Evolutionary conservation across 2,113 vertebrate genomes (phyloP), one percentile per base, ranked within the genome.

Genomic region (Pantherophis guttatus): DNA sequence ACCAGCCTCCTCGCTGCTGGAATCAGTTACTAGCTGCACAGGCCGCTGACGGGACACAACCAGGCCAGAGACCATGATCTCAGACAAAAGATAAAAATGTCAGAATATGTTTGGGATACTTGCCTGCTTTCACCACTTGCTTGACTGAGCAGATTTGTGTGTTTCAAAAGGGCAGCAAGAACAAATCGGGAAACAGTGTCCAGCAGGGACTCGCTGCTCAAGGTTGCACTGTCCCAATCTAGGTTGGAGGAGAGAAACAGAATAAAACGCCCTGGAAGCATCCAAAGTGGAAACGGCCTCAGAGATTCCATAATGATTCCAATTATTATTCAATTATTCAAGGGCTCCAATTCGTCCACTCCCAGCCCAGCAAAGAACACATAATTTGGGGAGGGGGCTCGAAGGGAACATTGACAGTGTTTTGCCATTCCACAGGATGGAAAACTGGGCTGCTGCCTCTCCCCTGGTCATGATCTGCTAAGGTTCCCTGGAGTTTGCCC

Each of bases 171-270:
- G n/a, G 99, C 98, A 21, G 99, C 98, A 96, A 99, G 97, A 94
- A 99, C 99, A 96, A 99, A 99, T 97, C 98, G 98, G 95, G 99
- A 99, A 81, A 99, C 99, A 0, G 98, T 99, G 95, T 99, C 99
- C 94, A 99, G 94, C 52, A 99, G 98, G 0, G 98, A 98, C 94
- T 99, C 99, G 3, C 98, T 99, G 94, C 98, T 98, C 95, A 99
- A 96, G 90, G 98, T 98, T 53, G 98, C 98, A 92, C 98, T 99
- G 97, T 99, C 99, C 99, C 99, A 99, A 96, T 99, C 99, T 99
- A 97, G 95, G 96, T 98, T 97, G 33, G 23, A 39, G 19, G 0
- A 48, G 70, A 4, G 91, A 0, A 10, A 23, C 1, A 4, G 94
- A 97, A 97, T 95, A 3, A 1, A 96, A 81, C 62, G 0, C 54